phyloP scores from a whole-genome alignment of 2,888 invertebrate species.

The Pharmacophagus antenor region DNA sequence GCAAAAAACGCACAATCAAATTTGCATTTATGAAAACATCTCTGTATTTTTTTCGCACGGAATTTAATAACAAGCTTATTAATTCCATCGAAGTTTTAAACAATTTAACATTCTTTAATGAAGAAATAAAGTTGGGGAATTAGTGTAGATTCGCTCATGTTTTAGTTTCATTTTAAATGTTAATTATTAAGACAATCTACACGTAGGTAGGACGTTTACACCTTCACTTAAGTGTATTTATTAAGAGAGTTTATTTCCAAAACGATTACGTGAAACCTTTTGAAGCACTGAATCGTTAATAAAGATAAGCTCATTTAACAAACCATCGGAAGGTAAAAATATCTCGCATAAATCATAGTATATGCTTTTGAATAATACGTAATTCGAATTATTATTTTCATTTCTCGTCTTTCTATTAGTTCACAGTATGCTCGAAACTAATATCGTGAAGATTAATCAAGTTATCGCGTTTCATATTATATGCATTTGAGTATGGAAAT shows the following conservation, averaged over 20 bases:
- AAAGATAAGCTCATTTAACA: too few relatives aligned
- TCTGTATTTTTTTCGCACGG: conserved; percentile 16
- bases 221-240: too few relatives aligned
- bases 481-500: conserved; percentile 12
- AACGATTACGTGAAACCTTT: too few relatives aligned
- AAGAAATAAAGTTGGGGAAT: conserved; percentile 10
- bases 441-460: conserved; percentile 4
- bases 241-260: too few relatives aligned
- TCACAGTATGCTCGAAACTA: too few relatives aligned
- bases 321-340: too few relatives aligned
- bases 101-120: conserved; percentile 18
- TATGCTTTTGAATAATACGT: too few relatives aligned
- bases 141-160: not conserved
- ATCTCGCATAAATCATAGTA: too few relatives aligned
- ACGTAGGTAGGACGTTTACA: too few relatives aligned
- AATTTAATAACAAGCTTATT: conserved; percentile 25
- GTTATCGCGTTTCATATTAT: conserved; percentile 12
- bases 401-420: too few relatives aligned
- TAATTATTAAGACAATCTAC: not conserved
- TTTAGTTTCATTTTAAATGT: not conserved
- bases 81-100: conserved; percentile 15
- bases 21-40: conserved; percentile 29
- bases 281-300: too few relatives aligned
- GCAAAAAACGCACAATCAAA: conserved; percentile 27
- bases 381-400: too few relatives aligned